phyloP scores from a whole-genome alignment of 2,113 vertebrate species.

The Archocentrus centrarchus region DNA sequence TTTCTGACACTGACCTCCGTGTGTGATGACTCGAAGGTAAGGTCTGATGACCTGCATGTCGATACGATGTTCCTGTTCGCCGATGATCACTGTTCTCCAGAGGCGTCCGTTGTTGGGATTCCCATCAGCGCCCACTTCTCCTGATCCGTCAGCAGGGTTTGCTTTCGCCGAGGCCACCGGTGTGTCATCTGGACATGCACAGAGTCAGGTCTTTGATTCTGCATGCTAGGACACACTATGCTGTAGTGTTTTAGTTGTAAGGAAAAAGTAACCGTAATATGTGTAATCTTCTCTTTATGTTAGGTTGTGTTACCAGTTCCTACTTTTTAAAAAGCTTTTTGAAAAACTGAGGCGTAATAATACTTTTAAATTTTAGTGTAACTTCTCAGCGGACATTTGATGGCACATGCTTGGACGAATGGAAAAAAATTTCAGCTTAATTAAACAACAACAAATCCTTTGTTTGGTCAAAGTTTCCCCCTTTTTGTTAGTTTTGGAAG shows the following conservation, averaged over 20 bases:
- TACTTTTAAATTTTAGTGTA: neutral
- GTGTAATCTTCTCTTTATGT: neutral
- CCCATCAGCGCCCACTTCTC: slow-evolving; percentile 84
- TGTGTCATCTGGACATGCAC: slow-evolving; percentile 86
- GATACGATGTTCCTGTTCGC: slow-evolving; percentile 96
- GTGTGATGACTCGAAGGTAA: slow-evolving; percentile 94
- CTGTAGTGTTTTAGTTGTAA: neutral
- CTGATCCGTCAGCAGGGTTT: slow-evolving; percentile 83
- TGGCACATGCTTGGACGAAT: neutral
- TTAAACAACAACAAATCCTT: neutral
- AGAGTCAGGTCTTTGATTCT: neutral
- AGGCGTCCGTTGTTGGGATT: slow-evolving; percentile 85
- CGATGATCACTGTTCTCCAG: slow-evolving; percentile 96
- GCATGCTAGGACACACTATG: neutral
- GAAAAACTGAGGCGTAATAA: neutral
- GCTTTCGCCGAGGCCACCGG: slow-evolving; percentile 93
- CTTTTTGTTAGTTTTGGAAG: neutral
- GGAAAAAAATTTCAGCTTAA: neutral
- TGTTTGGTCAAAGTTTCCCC: neutral
- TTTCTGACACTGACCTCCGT: slow-evolving; percentile 85
- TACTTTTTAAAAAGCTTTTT: neutral
- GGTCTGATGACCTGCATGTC: slow-evolving; percentile 98
- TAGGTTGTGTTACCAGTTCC: neutral
- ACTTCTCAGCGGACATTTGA: neutral
- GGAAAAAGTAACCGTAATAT: neutral